Base-by-base conservation (phyloP, 2,113 vertebrate species). In the Epinephelus fuscoguttatus region DNA sequence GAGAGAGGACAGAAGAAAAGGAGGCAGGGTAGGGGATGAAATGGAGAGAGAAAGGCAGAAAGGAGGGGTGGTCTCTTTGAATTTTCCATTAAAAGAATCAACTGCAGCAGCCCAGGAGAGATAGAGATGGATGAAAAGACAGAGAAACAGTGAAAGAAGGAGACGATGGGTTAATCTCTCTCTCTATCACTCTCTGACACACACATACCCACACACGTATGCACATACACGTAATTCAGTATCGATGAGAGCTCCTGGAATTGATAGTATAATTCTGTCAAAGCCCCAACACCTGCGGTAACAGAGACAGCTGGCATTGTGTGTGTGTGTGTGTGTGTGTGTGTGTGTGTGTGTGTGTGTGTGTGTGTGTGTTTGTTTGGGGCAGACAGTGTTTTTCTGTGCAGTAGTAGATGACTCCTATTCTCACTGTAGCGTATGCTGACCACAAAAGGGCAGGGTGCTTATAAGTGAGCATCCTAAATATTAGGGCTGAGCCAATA, bases 61-160 rank as follows among this genome's bases (percentile, higher is more conserved):
- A 60, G 18, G 18, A 59, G n/a, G 11, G 52, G 21, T 25, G 55
- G 72, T 73, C 75, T 66, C 81, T 86, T 70, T 88, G 82, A 87
- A 83, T 89, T 86, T 83, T 78, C 81, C 74, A 88, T 89, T 87
- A 85, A 87, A 88, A 82, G 56, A 88, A 77, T 87, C 73, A 87
- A 81, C 75, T 56, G 79, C 70, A 61, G 78, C 64, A 27, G 60
- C 82, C 57, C 67, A 12, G 71, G 81, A 84, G 82, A 84, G 70
- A 88, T 45, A 30, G 71, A 84, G 85, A 88, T 14, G 73, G 86
- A 90, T 76, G 86, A 84, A 87, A 70, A 82, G 70, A 80, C 27
- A 53, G 64, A 53, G 75, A 73, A 12, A 27, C 42, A 45, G 52
- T 63, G 71, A 82, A 74, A 74, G 78, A 37, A 70, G 52, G 66